Evolutionary conservation across 2,888 invertebrate genomes (phyloP), one percentile per base, ranked within the genome.

Genomic region (Mimas tiliae): DNA sequence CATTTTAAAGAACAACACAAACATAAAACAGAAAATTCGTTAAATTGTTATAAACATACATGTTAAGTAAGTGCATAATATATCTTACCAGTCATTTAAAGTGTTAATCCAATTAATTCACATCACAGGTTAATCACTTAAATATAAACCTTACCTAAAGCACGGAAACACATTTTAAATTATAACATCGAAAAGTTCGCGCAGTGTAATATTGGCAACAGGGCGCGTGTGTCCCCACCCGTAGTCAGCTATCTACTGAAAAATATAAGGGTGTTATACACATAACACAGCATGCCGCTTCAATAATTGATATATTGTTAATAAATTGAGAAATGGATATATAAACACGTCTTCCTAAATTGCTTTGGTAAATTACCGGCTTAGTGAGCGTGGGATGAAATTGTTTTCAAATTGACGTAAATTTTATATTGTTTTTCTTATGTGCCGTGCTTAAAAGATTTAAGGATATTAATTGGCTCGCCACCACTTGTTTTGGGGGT

Each of bases 201-300:
- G 34, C n/a, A 48, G 27, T 12, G n/a, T 4, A 21, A 14, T 21
- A 7, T 33, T 7, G 6, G 14, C 38, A 33, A 16, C 42, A 47
- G 14, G 33, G 42, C 65, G 62, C 52, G 65, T 62, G 42, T 51
- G 19, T 27, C 51, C 19, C 21, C 45, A 3, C 38, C 11, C 65
- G 45, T 42, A 51, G 27, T 21, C 16, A 21, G 38, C 19, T n/a
- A 42, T 8, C 16, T 45, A 79, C 77, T 77, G 70, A 69, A 45
- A 42, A 19, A 38, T 21, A 12, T 33, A 53, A 7, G 53, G 38
- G 38, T 12, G 34, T 55, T 65, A n/a, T 27, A 27, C 64, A n/a
- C n/a, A n/a, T n/a, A n/a, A n/a, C n/a, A 53, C 38, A 63, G 63
- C 63, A 48, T 48, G 50, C 50, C 48, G 8, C 48, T 50, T 50